These are phyloP conservation scores for Pedionomus torquatus DNA, from an alignment of 2,113 vertebrate genomes.

Conservation along the genomic window DNA sequence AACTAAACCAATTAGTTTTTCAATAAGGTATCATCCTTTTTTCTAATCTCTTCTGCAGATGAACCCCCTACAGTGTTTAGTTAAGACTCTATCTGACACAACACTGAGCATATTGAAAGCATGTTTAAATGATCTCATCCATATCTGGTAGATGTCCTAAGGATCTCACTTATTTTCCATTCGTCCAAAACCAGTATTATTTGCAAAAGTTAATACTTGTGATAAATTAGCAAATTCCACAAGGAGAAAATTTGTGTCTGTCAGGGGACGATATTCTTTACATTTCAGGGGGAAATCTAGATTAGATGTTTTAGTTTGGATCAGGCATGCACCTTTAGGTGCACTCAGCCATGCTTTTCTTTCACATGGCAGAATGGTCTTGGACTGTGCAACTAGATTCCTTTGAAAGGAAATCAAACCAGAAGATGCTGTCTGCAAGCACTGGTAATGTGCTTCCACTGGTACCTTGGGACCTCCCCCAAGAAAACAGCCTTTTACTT, in stretches of 20 bases:
- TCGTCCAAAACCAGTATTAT: not conserved
- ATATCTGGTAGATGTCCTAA: rapidly evolving
- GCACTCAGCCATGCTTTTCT: not conserved
- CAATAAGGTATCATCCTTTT: not conserved
- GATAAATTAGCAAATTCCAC: not conserved
- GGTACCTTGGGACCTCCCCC: not conserved
- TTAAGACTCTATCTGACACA: not conserved
- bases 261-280: not conserved
- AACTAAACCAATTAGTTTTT: not conserved
- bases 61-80: not conserved
- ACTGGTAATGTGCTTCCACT: not conserved
- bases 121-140: not conserved
- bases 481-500: not conserved
- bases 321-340: not conserved
- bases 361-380: not conserved
- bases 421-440: not conserved
- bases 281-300: not conserved
- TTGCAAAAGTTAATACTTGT: not conserved
- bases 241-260: not conserved
- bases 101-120: not conserved
- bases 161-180: not conserved
- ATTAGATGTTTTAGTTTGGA: not conserved
- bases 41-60: not conserved
- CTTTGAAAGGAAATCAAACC: not conserved
- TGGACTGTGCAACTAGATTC: not conserved